Evolutionary conservation across 2,113 vertebrate species (phyloP).

Genomic region (Tragelaphus scriptus): DNA sequence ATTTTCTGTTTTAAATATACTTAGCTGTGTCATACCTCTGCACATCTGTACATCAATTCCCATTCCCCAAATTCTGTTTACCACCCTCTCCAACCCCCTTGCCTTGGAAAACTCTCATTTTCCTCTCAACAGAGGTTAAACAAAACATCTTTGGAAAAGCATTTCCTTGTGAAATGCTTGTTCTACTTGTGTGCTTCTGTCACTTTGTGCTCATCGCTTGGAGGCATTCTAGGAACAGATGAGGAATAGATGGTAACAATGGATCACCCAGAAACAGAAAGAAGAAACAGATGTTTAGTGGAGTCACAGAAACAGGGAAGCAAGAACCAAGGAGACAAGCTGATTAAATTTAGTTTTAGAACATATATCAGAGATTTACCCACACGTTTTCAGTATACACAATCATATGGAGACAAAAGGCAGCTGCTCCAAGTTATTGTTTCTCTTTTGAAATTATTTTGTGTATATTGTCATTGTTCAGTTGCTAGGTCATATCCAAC

Average conservation of each 20-base stretch:
- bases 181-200: neutral
- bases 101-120: neutral
- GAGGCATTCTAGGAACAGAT: neutral
- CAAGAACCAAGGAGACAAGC: neutral
- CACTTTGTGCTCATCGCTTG: neutral
- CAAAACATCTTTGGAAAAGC: neutral
- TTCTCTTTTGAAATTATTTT: neutral
- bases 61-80: neutral
- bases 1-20: neutral
- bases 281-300: neutral
- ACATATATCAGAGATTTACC: neutral
- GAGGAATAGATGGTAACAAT: neutral
- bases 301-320: neutral
- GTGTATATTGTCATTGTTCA: neutral
- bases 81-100: neutral
- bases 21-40: neutral
- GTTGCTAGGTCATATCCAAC: neutral
- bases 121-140: neutral
- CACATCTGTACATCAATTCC: neutral
- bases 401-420: neutral
- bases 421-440: neutral
- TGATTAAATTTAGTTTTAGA: neutral
- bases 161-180: neutral
- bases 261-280: neutral
- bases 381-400: neutral